Conservation (phyloP, 2,888 invertebrate genomes). For the Acrobasis consociella region DNA sequence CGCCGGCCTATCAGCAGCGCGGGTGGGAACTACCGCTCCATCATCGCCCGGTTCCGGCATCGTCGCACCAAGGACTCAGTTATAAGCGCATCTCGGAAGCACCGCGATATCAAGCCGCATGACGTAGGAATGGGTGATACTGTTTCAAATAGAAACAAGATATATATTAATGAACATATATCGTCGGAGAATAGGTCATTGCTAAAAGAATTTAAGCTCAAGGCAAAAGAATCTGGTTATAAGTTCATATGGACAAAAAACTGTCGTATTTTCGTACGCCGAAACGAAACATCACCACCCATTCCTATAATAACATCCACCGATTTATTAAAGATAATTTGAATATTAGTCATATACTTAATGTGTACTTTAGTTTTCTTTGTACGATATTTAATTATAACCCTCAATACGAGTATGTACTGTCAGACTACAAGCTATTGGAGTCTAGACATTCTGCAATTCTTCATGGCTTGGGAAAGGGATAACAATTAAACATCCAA, state of each 20-base stretch:
- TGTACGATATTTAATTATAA: too few species aligned
- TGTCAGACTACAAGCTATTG: too few species aligned
- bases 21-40: neutral
- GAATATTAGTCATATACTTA: too few species aligned
- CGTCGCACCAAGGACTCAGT: slow-evolving; percentile 14
- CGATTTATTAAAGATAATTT: neutral
- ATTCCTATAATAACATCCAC: slow-evolving; percentile 15
- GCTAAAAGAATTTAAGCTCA: slow-evolving; percentile 13
- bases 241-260: slow-evolving; percentile 26
- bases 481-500: too few species aligned
- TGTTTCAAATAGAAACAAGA: neutral
- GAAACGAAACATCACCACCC: slow-evolving; percentile 24
- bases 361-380: too few species aligned
- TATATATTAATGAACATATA: slow-evolving; percentile 23
- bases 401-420: too few species aligned
- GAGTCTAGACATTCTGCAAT: too few species aligned
- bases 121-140: slow-evolving; percentile 18
- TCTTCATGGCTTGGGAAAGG: too few species aligned
- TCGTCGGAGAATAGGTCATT: neutral
- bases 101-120: neutral
- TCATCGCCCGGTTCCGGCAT: slow-evolving; percentile 19
- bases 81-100: slow-evolving; percentile 17
- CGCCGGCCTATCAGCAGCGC: neutral
- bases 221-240: slow-evolving; percentile 12
- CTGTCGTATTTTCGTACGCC: slow-evolving; percentile 23